Evolutionary conservation across 2,797 vertebrate species (phyloP), one percentile per base, ranked within the genome.

Genomic region (Sardinella longiceps): DNA sequence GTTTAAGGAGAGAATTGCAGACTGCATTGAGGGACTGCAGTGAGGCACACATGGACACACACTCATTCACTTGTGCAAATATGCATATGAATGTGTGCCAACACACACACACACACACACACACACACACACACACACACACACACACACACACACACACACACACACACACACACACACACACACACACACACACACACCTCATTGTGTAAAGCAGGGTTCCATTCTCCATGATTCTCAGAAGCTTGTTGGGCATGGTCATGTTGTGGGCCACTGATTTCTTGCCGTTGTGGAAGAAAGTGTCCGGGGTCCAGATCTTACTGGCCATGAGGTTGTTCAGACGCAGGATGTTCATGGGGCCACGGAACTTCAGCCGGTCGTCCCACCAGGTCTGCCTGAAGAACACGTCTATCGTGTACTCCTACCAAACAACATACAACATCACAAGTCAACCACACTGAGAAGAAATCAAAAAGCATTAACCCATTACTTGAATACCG

Each of bases 181-280:
- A 53, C 81, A 82, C 50, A 53, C 81, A 83, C 33, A 43, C 15
- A 83, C 58, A 46, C 37, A 46, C 58, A 28, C 58, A 83, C 93
- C 93, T 94, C 94, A 95, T 95, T 0, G 94, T 95, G 87, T 95
- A 95, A 25, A 94, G 91, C 51, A 95, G 84, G 9, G 93, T 94
- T 23, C 94, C 94, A 37, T 95, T 92, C 85, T 95, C 94, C 93
- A 93, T 98, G 91, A 99, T 98, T 70, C 98, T 92, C 84, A 98
- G 91, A 5, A 99, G 94, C 90, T 98, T 98, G 90, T 98, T 98
- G 85, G 98, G 98, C 97, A 98, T 98, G 0, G 97, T 98, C 97
- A 99, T 99, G 88, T 99, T 99, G 90, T 99, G 98, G 77, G 98
- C 98, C 89, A 99, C 98, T 3, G 98, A 99, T 90, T 99, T 99